Evolutionary conservation across 1,140 invertebrate species (phyloP).

Genomic region (Kradibia gibbosae): DNA sequence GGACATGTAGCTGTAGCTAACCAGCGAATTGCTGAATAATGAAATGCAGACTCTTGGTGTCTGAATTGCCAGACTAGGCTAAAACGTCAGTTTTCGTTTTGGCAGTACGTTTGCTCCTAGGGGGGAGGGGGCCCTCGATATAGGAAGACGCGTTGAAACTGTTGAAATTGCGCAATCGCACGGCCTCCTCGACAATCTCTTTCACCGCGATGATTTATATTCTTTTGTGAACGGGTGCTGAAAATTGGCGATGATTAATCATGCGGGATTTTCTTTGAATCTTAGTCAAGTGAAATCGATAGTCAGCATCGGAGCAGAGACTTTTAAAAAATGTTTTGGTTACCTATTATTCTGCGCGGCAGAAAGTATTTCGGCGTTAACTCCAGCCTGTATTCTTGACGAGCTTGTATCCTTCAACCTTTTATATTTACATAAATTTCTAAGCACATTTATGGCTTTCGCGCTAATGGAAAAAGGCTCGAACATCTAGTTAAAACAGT

Average conservation of each 20-base stretch:
- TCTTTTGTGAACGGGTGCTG: background rate
- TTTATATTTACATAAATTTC: too few relatives aligned
- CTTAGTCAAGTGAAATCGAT: background rate
- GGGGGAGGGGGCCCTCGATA: too few relatives aligned
- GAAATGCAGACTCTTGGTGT: constrained; percentile 13
- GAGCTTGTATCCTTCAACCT: too few relatives aligned
- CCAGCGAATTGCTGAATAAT: background rate
- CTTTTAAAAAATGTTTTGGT: too few relatives aligned
- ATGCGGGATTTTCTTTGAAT: background rate
- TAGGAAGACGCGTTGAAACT: constrained; percentile 26
- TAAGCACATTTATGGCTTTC: background rate
- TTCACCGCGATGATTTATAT: constrained; percentile 5
- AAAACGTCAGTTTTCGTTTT: too few relatives aligned
- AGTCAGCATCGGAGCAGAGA: too few relatives aligned
- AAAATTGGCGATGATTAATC: background rate
- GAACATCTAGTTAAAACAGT: background rate
- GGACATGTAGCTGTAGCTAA: background rate
- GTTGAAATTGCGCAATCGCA: constrained; percentile 6
- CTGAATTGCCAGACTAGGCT: too few relatives aligned
- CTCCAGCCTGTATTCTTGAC: too few relatives aligned
- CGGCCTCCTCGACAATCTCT: background rate
- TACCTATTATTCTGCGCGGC: too few relatives aligned
- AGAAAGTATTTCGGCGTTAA: too few relatives aligned
- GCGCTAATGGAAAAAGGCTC: background rate
- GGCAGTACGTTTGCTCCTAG: too few relatives aligned